These are phyloP conservation scores for Xenentodon cancila DNA, from an alignment of 2,797 vertebrate species.

Conservation along the genomic window DNA sequence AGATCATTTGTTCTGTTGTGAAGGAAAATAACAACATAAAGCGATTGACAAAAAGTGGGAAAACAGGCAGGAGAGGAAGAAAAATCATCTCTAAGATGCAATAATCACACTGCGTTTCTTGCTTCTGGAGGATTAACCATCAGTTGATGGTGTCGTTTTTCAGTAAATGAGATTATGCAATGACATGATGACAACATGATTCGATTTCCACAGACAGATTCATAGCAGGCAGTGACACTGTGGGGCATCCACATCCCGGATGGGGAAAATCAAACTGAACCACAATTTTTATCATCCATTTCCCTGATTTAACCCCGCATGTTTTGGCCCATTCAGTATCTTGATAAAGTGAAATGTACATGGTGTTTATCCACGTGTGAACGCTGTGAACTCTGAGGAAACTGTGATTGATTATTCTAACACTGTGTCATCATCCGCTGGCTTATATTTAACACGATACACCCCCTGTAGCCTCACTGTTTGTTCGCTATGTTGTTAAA, in stretches of 20 bases:
- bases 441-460: slow-evolving; percentile 26
- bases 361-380: neutral
- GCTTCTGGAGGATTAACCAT: slow-evolving; percentile 10
- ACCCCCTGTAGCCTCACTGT: slow-evolving; percentile 6
- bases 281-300: slow-evolving; percentile 6
- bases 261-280: slow-evolving; percentile 7
- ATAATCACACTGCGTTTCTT: neutral
- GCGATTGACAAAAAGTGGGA: neutral
- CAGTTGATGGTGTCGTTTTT: slow-evolving; percentile 27
- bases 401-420: neutral
- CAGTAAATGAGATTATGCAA: slow-evolving; percentile 43
- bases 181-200: slow-evolving; percentile 47
- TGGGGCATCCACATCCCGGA: neutral
- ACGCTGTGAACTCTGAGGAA: neutral
- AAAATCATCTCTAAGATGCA: neutral
- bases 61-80: slow-evolving; percentile 5
- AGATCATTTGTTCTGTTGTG: neutral
- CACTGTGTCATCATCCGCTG: slow-evolving; percentile 9
- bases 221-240: slow-evolving; percentile 27
- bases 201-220: slow-evolving; percentile 49
- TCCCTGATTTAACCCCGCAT: neutral
- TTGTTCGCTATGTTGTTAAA: slow-evolving; percentile 40
- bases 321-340: neutral
- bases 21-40: neutral
- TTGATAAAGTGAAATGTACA: slow-evolving; percentile 4